Percentiles rank a stretch among this genome's conserved stretches.
Evolutionary conservation across 2,888 invertebrate species (phyloP).

Genomic region (Drosophila neonasuta): DNA sequence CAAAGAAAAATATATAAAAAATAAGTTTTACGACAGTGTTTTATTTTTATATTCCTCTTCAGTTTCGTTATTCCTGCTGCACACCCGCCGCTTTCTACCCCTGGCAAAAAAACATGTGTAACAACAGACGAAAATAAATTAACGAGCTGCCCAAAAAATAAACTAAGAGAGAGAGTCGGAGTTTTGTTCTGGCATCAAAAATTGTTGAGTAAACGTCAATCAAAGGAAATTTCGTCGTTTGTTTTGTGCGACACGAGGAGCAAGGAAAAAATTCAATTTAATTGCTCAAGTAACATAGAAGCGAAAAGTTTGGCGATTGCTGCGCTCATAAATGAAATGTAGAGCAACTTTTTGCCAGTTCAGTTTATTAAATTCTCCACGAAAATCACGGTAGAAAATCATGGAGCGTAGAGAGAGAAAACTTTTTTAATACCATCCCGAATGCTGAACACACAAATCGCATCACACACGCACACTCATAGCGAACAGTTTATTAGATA

Average conservation of each 20-base stretch:
- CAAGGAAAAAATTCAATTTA: slow-evolving; percentile 39
- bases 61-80: slow-evolving; percentile 21
- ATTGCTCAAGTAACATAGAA: slow-evolving; percentile 34
- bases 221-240: slow-evolving; percentile 41
- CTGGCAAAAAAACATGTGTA: slow-evolving; percentile 41
- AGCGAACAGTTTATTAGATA: slow-evolving; percentile 55
- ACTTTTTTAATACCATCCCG: slow-evolving; percentile 57
- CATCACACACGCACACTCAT: slow-evolving; percentile 2
- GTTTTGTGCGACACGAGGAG: slow-evolving; percentile 10
- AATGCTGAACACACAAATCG: slow-evolving; percentile 36
- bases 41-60: slow-evolving; percentile 31
- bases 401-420: slow-evolving; percentile 14
- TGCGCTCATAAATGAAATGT: slow-evolving; percentile 58
- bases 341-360: slow-evolving; percentile 52
- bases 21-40: slow-evolving; percentile 38
- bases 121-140: slow-evolving; percentile 46
- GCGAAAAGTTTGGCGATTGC: slow-evolving; percentile 37
- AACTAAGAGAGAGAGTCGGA: slow-evolving; percentile 17
- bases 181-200: slow-evolving; percentile 14
- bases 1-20: slow-evolving; percentile 15
- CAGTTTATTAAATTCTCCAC: slow-evolving; percentile 64
- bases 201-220: slow-evolving; percentile 40
- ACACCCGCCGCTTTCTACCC: background rate
- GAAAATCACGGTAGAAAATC: slow-evolving; percentile 24
- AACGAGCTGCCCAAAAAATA: slow-evolving; percentile 36